Conservation (phyloP, 2,113 vertebrate species). For the Nycticorax nycticorax region DNA sequence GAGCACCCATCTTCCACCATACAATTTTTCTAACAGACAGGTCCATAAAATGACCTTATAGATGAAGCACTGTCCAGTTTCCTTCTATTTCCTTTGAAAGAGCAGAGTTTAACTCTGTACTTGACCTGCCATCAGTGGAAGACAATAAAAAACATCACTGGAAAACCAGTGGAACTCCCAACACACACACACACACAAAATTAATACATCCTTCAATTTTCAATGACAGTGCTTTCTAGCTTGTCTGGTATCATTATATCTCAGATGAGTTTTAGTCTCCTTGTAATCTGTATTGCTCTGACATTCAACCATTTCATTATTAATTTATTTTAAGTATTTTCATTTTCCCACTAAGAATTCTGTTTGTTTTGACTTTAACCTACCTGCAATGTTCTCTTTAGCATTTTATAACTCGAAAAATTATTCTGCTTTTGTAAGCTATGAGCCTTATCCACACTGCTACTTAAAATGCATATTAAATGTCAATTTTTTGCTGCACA, state of each 20-base stretch:
- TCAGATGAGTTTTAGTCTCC: not conserved
- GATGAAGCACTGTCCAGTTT: not conserved
- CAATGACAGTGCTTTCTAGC: not conserved
- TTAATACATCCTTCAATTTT: not conserved
- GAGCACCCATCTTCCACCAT: not conserved
- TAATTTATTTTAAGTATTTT: not conserved
- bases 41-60: not conserved
- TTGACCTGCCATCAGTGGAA: not conserved
- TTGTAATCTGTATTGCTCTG: not conserved
- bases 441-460: not conserved
- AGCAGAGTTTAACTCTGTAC: not conserved
- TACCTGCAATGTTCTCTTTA: not conserved
- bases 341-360: not conserved
- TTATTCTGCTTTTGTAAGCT: not conserved
- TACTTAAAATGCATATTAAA: not conserved
- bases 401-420: not conserved
- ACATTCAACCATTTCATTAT: not conserved
- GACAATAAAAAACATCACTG: not conserved
- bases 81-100: not conserved
- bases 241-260: not conserved
- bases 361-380: not conserved
- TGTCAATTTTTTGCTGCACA: not conserved
- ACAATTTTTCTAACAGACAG: not conserved
- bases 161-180: not conserved
- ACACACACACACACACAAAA: not conserved